phyloP scores from a whole-genome alignment of 2,888 invertebrate species.

The Pemphredon lugubris region DNA sequence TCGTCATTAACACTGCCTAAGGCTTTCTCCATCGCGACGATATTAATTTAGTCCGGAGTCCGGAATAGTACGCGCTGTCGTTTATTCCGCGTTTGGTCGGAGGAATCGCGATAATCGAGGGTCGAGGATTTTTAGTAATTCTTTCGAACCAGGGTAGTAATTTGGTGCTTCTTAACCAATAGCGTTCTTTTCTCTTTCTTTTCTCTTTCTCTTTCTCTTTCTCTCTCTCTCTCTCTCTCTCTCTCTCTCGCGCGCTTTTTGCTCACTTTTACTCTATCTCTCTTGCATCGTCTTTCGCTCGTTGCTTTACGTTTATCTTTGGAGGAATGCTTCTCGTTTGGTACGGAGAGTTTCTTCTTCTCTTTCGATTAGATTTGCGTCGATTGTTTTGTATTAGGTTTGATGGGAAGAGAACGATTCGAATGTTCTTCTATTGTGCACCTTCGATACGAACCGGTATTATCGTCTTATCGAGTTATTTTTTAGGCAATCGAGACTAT shows the following conservation, averaged over 20 bases:
- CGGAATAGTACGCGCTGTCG: too few relatives aligned
- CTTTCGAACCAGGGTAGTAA: not conserved
- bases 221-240: not conserved
- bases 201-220: not conserved
- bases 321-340: too few relatives aligned
- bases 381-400: not conserved
- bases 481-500: not conserved
- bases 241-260: too few relatives aligned
- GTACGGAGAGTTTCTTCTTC: too few relatives aligned
- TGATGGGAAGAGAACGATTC: not conserved
- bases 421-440: slow-evolving; percentile 3
- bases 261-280: too few relatives aligned
- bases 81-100: not conserved
- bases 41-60: not conserved
- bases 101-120: not conserved
- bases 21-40: not conserved
- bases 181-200: not conserved
- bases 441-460: slow-evolving; percentile 7
- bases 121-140: not conserved
- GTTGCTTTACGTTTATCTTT: too few relatives aligned
- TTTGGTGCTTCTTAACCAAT: not conserved
- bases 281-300: too few relatives aligned
- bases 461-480: slow-evolving; percentile 35
- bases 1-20: slow-evolving; percentile 31
- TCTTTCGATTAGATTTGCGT: not conserved